Conservation (phyloP, 1,140 invertebrate genomes). For the Drosophila saltans region DNA sequence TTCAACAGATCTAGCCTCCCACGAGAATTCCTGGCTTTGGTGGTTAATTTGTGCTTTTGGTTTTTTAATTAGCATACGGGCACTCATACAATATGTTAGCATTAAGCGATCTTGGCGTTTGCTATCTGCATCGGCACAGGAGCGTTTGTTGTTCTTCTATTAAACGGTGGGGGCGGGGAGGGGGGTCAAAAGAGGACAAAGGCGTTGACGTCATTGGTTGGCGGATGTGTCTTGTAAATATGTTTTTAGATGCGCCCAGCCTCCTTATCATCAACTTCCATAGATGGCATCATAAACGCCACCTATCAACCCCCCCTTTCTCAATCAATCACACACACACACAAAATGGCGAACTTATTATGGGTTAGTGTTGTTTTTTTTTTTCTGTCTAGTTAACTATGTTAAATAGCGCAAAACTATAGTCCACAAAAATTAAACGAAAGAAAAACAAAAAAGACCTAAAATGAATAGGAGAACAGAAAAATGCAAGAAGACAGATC, state of each 20-base stretch:
- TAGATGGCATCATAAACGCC: not conserved
- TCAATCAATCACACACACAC: conserved; percentile 25
- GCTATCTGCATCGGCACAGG: conserved; percentile 92
- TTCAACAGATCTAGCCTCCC: conserved; percentile 92
- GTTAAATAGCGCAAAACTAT: conserved; percentile 72
- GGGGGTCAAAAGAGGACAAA: not conserved
- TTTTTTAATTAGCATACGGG: conserved; percentile 93
- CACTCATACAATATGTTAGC: conserved; percentile 94
- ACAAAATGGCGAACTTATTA: conserved; percentile 45
- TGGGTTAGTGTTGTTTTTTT: conserved; percentile 62
- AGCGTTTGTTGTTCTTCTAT: conserved; percentile 93
- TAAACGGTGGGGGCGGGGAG: conserved; percentile 78
- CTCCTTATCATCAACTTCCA: not conserved
- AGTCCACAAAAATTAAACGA: conserved; percentile 38
- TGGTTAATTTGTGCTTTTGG: conserved; percentile 95
- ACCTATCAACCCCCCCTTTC: not conserved
- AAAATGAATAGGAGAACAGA: too few relatives aligned
- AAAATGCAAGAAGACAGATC: not conserved
- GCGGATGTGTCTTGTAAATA: conserved; percentile 64
- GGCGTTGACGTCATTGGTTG: conserved; percentile 5
- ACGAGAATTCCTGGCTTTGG: conserved; percentile 94
- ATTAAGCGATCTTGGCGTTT: conserved; percentile 95
- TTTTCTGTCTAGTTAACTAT: conserved; percentile 54
- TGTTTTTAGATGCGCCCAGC: conserved; percentile 33
- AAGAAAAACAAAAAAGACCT: not conserved